Base-by-base conservation (phyloP, 1,140 invertebrate genomes). In the Eriosoma lanigerum region DNA sequence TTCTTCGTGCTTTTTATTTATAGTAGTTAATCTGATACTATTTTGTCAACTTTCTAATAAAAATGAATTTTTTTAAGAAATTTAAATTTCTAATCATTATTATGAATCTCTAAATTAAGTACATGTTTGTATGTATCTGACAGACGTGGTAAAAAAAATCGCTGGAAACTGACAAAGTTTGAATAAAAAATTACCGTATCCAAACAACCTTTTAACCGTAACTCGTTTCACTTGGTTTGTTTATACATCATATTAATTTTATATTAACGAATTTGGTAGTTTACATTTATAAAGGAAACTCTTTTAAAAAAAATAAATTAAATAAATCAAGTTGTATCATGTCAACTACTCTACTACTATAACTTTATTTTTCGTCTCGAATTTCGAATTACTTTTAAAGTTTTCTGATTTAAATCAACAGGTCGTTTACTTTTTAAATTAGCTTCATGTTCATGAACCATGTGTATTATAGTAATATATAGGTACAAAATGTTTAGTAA, bases 401-500 rank as follows among this genome's bases (percentile, higher is more conserved):
- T 24, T 58, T 58, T 24, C 54, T 58, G 21, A 58, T 58, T 58
- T 58, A 24, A 58, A 58, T 58, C 21, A 58, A 58, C 54, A 58
- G 54, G 21, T 58, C 54, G 54, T 13, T 24, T 58, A 24, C 21
- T 58, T 58, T 58, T 8, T 56, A 56, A 21, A 21, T 21, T 56
- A 56, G n/a, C n/a, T 58, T 9, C 4, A 24, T 4, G 1, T 58
- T 2, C 54, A 10, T 3, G 21, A n/a, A 58, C 21, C 9, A n/a
- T 58, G 0, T 13, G 12, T 12, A 24, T n/a, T n/a, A 54, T 52
- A 52, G 3, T 19, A 15, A 50, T 50, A 50, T 52, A 19, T 54
- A 54, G 32, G 32, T 38, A 38, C 32, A n/a, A n/a, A n/a, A n/a
- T n/a, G n/a, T n/a, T n/a, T n/a, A n/a, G n/a, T n/a, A n/a, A n/a